These are phyloP conservation scores for Acrobasis consociella DNA, from an alignment of 2,888 invertebrate genomes.

Conservation along the genomic window DNA sequence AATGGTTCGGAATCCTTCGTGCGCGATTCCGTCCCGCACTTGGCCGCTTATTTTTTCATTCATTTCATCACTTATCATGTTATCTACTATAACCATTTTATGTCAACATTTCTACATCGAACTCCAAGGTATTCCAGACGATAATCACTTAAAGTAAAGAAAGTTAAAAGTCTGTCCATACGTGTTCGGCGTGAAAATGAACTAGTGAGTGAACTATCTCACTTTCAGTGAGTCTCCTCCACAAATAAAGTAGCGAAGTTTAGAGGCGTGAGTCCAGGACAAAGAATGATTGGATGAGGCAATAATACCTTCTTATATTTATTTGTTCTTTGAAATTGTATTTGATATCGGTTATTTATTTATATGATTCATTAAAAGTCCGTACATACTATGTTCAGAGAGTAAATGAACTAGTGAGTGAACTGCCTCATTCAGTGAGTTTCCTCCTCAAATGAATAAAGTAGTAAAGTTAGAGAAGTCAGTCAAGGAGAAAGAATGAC, in stretches of 20 bases:
- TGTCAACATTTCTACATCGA: too few relatives aligned
- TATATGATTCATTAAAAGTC: neutral
- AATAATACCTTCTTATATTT: constrained; percentile 21
- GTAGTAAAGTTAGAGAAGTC: too few relatives aligned
- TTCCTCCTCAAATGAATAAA: too few relatives aligned
- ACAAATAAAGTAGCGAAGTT: constrained; percentile 72
- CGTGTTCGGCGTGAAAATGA: constrained; percentile 55
- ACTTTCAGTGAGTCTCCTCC: constrained; percentile 69
- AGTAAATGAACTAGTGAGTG: too few relatives aligned
- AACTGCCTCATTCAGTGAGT: too few relatives aligned
- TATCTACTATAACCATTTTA: too few relatives aligned
- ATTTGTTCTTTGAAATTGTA: neutral
- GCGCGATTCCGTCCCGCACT: too few relatives aligned
- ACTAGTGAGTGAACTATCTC: constrained; percentile 66
- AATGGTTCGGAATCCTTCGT: too few relatives aligned
- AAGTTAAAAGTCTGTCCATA: constrained; percentile 50
- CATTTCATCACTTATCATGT: too few relatives aligned
- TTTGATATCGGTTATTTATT: too few relatives aligned
- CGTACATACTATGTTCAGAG: neutral
- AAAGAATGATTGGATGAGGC: constrained; percentile 43
- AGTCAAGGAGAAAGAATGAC: too few relatives aligned
- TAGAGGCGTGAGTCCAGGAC: constrained; percentile 21
- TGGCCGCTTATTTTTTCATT: too few relatives aligned
- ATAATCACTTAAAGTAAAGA: constrained; percentile 25
- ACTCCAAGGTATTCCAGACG: neutral